A percentile compares a stretch with the other conserved stretches of the same genome.
Conservation (phyloP, 2,113 vertebrate species). For the Corvus cornix region DNA sequence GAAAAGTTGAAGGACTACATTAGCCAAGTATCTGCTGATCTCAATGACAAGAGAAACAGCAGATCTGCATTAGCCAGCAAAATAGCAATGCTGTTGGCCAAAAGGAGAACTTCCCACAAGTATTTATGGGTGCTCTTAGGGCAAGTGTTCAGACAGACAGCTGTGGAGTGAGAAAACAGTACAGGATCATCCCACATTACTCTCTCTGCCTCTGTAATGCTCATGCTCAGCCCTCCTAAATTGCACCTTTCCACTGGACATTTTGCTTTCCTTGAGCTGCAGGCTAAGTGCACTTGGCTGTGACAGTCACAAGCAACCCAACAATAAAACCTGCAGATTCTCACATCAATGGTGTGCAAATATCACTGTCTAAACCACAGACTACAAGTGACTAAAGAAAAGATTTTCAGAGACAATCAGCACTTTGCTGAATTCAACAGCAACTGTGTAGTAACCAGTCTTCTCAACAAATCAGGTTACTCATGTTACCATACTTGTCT, state of each 20-base stretch:
- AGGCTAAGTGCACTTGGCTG: background rate
- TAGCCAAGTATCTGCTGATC: background rate
- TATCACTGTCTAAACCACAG: background rate
- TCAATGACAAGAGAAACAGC: background rate
- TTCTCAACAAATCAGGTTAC: background rate
- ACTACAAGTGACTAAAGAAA: background rate
- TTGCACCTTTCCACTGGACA: background rate
- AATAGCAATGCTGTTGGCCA: background rate
- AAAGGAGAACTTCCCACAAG: constrained; percentile 1
- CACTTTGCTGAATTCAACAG: background rate
- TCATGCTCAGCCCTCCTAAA: background rate
- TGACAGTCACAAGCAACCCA: background rate
- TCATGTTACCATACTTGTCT: background rate
- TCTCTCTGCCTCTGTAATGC: background rate
- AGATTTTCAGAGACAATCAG: background rate
- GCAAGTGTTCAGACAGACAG: background rate
- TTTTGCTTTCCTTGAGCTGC: background rate
- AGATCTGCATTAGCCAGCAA: background rate
- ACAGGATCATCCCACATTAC: background rate
- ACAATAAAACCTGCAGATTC: background rate
- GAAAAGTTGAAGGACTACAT: background rate
- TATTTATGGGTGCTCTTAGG: constrained; percentile 4
- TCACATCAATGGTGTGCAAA: background rate
- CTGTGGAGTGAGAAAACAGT: background rate
- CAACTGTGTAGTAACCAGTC: background rate